A percentile compares a stretch with the other conserved stretches of the same genome.
These are phyloP conservation scores for Palythoa grandis DNA, from an alignment of 92 coral and sea anemone species.

Conservation along the genomic window DNA sequence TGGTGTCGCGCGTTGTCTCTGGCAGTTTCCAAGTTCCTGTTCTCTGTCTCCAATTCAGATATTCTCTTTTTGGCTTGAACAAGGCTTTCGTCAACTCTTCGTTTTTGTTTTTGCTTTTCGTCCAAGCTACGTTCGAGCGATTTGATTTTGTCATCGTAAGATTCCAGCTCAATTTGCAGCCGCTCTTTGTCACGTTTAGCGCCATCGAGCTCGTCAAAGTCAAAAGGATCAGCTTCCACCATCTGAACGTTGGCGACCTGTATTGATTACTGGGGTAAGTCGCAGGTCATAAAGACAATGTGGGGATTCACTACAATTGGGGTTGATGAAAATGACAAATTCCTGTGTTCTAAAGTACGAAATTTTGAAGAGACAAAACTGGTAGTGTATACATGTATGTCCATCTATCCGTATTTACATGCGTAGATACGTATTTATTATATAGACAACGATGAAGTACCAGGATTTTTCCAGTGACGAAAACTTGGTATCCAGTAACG, in stretches of 20 bases:
- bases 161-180: slow-evolving; percentile 68
- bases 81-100: slow-evolving; percentile 55
- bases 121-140: slow-evolving; percentile 61
- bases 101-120: slow-evolving; percentile 60
- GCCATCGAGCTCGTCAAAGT: slow-evolving; percentile 81
- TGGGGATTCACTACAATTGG: too few relatives aligned
- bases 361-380: too few relatives aligned
- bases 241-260: slow-evolving; percentile 72
- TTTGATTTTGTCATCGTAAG: slow-evolving; percentile 60
- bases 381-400: too few relatives aligned
- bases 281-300: too few relatives aligned
- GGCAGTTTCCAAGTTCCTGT: slow-evolving; percentile 70
- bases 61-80: slow-evolving; percentile 62
- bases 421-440: too few relatives aligned
- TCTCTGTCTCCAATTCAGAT: slow-evolving; percentile 69
- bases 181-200: slow-evolving; percentile 78
- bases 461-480: too few relatives aligned
- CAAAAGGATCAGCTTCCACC: slow-evolving; percentile 72
- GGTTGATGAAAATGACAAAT: too few relatives aligned
- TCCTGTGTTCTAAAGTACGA: too few relatives aligned
- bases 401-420: too few relatives aligned
- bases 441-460: too few relatives aligned
- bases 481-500: too few relatives aligned
- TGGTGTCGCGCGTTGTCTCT: slow-evolving; percentile 74
- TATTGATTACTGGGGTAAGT: background rate